phyloP scores from a whole-genome alignment of 2,888 invertebrate species.

The Bimastos eiseni region DNA sequence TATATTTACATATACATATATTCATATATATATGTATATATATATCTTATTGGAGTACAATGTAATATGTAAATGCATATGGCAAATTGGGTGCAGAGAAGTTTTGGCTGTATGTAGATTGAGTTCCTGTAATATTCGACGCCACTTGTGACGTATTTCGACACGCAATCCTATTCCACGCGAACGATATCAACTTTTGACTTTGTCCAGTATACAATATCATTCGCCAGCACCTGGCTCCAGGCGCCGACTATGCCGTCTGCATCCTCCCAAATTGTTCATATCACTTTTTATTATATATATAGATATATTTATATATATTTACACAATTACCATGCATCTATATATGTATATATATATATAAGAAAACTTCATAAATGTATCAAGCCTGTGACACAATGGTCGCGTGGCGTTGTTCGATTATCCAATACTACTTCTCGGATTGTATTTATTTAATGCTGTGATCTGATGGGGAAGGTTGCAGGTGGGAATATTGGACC shows the following conservation, averaged over 20 bases:
- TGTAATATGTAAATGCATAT: not conserved
- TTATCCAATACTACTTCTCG: not conserved
- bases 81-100: not conserved
- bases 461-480: not conserved
- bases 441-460: not conserved
- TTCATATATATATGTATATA: not conserved
- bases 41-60: not conserved
- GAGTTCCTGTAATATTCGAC: not conserved
- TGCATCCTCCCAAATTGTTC: not conserved
- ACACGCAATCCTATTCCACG: not conserved
- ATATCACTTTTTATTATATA: not conserved
- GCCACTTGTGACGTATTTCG: not conserved
- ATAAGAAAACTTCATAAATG: too few relatives aligned
- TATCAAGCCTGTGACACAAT: too few relatives aligned
- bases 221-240: conserved; percentile 4
- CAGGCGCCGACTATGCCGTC: not conserved
- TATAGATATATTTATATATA: not conserved
- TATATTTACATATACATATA: not conserved
- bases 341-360: too few relatives aligned
- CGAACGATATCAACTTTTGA: not conserved
- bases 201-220: not conserved
- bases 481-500: not conserved
- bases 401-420: not conserved
- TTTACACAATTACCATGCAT: too few relatives aligned
- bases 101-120: too few relatives aligned